A percentile compares a stretch with the other conserved stretches of the same genome.
These are phyloP conservation scores for Aphis craccivora DNA, from an alignment of 1,140 invertebrate genomes.

Conservation along the genomic window DNA sequence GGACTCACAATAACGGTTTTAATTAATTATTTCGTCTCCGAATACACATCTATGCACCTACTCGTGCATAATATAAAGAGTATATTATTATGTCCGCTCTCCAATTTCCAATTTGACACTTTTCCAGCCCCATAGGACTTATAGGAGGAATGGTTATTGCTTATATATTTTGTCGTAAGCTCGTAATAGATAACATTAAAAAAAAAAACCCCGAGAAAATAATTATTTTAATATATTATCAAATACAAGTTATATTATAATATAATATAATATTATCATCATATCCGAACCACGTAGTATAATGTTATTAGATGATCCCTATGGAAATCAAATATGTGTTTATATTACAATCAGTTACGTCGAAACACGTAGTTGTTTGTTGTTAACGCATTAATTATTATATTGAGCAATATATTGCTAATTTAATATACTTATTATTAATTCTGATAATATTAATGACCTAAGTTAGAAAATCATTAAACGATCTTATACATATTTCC, in stretches of 20 bases:
- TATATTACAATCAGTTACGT: background rate
- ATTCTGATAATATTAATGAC: background rate
- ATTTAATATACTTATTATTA: conserved; percentile 11
- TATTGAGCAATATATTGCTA: background rate
- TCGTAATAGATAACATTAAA: no score
- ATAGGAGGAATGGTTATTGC: background rate
- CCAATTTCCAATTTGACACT: background rate
- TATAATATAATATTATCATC: background rate
- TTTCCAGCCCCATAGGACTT: background rate
- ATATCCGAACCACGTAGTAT: background rate
- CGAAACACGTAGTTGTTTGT: background rate
- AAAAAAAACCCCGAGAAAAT: background rate
- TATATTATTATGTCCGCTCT: background rate
- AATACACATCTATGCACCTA: background rate
- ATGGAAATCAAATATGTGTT: background rate
- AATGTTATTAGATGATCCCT: background rate
- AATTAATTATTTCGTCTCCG: conserved; percentile 8
- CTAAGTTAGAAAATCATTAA: background rate
- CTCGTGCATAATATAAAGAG: background rate
- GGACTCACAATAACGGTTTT: background rate
- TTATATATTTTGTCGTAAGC: background rate
- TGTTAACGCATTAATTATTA: background rate
- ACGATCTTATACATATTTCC: background rate
- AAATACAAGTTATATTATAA: background rate
- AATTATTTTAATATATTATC: background rate